phyloP scores from a whole-genome alignment of 2,113 vertebrate genomes.

The Monopterus albus region DNA sequence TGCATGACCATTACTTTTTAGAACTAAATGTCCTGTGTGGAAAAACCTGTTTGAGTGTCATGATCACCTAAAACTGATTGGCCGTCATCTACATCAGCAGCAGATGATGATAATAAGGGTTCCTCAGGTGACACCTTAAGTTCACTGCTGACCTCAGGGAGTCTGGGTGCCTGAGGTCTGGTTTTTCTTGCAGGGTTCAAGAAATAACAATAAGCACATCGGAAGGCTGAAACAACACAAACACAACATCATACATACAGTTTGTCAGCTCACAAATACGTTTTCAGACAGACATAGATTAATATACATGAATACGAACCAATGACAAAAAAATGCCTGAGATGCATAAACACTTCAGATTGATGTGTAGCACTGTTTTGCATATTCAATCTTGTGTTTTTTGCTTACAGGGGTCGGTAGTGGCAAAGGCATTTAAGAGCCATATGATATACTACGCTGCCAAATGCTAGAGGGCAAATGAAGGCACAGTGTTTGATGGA shows the following conservation, averaged over 20 bases:
- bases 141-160: constrained; percentile 87
- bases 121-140: constrained; percentile 71
- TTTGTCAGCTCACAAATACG: constrained; percentile 42
- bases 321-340: constrained; percentile 63
- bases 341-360: constrained; percentile 77
- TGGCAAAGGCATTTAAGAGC: constrained; percentile 78
- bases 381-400: constrained; percentile 77
- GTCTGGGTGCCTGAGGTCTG: constrained; percentile 91
- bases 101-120: constrained; percentile 47
- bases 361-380: constrained; percentile 74
- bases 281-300: constrained; percentile 60
- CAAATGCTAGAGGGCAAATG: constrained; percentile 81
- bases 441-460: constrained; percentile 79
- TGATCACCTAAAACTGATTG: constrained; percentile 62
- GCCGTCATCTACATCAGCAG: constrained; percentile 68
- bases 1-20: constrained; percentile 2
- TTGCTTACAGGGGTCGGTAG: constrained; percentile 74
- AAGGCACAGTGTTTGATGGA: constrained; percentile 76
- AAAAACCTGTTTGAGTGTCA: background rate
- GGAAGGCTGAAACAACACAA: constrained; percentile 86
- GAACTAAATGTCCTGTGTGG: background rate
- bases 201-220: constrained; percentile 98
- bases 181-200: constrained; percentile 97
- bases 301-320: constrained; percentile 76
- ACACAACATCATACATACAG: constrained; percentile 32